Percentiles rank a stretch among this genome's conserved stretches.
Evolutionary conservation across 2,888 invertebrate genomes (phyloP).

Genomic region (Biston stratarius): DNA sequence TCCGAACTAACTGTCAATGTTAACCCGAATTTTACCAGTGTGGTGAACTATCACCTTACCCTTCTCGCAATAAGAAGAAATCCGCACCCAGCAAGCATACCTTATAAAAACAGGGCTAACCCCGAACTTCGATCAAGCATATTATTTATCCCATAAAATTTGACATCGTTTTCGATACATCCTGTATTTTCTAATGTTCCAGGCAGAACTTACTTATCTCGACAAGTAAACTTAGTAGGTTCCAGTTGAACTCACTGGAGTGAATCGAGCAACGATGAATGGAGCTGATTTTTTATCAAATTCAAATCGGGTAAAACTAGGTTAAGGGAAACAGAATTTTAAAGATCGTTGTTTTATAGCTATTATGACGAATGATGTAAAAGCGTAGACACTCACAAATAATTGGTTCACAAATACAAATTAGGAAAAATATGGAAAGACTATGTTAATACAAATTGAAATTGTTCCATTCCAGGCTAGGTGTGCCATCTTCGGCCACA

Average conservation of each 20-base stretch:
- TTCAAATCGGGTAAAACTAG: conserved; percentile 46
- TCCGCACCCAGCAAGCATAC: no score
- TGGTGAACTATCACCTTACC: no score
- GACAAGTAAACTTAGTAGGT: conserved; percentile 24
- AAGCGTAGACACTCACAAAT: background rate
- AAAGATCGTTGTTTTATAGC: background rate
- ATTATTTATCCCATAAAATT: background rate
- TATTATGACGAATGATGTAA: background rate
- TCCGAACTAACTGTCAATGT: no score
- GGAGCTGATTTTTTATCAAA: conserved; percentile 43
- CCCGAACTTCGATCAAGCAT: no score
- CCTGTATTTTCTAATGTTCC: background rate
- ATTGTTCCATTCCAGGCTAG: no score
- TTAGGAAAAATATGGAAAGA: no score
- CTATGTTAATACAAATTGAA: no score
- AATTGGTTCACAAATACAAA: no score
- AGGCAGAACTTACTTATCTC: conserved; percentile 9
- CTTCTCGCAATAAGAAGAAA: no score
- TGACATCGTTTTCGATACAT: background rate
- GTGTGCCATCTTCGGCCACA: no score
- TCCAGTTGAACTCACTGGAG: conserved; percentile 38
- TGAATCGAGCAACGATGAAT: conserved; percentile 30
- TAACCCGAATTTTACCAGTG: no score
- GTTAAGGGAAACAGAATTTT: conserved; percentile 33
- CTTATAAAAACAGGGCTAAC: background rate